Evolutionary conservation across 2,888 invertebrate genomes (phyloP).

Genomic region (Dastarcus helophoroides): DNA sequence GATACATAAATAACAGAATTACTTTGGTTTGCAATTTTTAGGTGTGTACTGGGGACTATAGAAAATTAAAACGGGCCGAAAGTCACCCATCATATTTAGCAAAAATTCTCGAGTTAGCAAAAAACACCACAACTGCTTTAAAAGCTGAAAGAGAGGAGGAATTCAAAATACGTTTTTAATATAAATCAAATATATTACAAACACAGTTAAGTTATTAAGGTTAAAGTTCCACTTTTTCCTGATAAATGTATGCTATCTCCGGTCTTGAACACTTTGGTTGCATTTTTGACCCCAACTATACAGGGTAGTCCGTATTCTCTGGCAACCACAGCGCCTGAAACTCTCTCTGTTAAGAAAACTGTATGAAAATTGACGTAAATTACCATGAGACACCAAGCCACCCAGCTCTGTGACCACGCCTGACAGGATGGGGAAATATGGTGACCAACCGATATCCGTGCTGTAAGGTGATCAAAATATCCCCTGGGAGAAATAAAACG

Average conservation of each 20-base stretch:
- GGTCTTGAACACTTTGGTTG: slow-evolving; percentile 55
- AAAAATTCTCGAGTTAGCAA: too few species aligned
- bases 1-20: too few species aligned
- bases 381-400: slow-evolving; percentile 72
- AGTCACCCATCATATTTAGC: too few species aligned
- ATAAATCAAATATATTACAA: too few species aligned
- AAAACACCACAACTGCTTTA: too few species aligned
- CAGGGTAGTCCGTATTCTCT: slow-evolving; percentile 76
- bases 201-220: too few species aligned
- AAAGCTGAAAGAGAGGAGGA: too few species aligned
- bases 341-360: too few species aligned
- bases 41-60: too few species aligned
- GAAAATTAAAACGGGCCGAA: too few species aligned
- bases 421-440: slow-evolving; percentile 67
- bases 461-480: slow-evolving; percentile 64
- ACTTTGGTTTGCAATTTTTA: too few species aligned
- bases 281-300: slow-evolving; percentile 60
- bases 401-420: slow-evolving; percentile 76
- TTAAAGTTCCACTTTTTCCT: slow-evolving; percentile 37
- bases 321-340: slow-evolving; percentile 66
- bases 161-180: too few species aligned
- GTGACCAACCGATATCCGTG: slow-evolving; percentile 78
- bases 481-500: slow-evolving; percentile 42
- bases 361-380: slow-evolving; percentile 6
- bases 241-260: slow-evolving; percentile 49